Base-by-base conservation (phyloP, 92 coral and sea anemone species). In the Pocillopora grandis region DNA sequence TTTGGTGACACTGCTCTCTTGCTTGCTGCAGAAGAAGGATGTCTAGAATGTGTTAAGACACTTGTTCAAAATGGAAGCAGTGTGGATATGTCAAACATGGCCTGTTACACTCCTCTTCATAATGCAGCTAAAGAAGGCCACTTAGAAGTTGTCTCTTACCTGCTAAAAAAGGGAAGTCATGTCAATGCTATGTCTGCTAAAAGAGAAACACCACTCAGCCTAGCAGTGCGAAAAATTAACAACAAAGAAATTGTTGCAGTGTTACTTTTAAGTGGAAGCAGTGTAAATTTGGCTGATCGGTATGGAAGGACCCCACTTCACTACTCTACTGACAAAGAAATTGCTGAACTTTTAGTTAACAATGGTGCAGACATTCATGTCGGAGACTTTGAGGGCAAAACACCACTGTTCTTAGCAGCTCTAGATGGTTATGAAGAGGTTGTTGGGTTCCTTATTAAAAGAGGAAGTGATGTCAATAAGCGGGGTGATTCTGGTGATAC, bases 11-110 rank as follows among this genome's bases (percentile, higher is more conserved):
- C 94, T 18, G 80, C 94, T 48, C 80, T 90, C 18, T 76, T 90
- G 66, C 81, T 87, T n/a, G 94, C 94, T 17, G 87, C 94, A 19
- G 94, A 90, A 77, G 89, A 90, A 58, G 94, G 94, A 1, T 86
- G 88, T 71, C 37, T 74, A 31, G 87, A 33, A 7, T 89, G 89
- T 5, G 91, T 90, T 14, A 87, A 90, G 81, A 58, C 48, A 35
- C 91, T 90, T 23, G 76, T 84, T 55, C 71, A 75, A 48, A 76
- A 77, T 58, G 89, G 91, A 18, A 76, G 91, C 70, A 57, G 61
- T 60, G 87, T 90, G 5, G 87, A 90, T 70, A 72, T 76, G 31
- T 77, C 87, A 70, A 90, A 90, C 86, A 84, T 87, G 70, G 88
- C 91, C 14, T 89, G 81, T 12, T 79, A 84, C 58, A 84, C 94